Conservation (phyloP, 2,888 invertebrate species). For the Dasypogon diadema region DNA sequence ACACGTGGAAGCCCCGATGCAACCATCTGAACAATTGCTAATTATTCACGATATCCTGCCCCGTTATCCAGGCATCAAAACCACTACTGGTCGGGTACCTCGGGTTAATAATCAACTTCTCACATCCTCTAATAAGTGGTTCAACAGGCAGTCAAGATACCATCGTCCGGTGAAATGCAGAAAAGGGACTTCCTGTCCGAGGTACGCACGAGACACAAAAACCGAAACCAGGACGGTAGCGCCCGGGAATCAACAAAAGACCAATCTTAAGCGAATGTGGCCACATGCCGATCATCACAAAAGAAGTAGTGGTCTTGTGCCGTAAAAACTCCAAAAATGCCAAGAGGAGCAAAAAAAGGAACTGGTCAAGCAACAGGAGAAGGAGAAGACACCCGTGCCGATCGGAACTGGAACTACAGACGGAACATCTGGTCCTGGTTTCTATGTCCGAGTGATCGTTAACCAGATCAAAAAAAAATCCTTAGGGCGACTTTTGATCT, state of each 20-base stretch:
- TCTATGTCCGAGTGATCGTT: slow-evolving; percentile 3
- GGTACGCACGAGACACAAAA: background rate
- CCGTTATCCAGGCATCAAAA: slow-evolving; percentile 25
- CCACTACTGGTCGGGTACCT: slow-evolving; percentile 15
- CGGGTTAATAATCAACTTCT: slow-evolving; percentile 52
- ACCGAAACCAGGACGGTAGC: slow-evolving; percentile 19
- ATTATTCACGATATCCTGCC: slow-evolving; percentile 32
- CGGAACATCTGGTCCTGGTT: slow-evolving; percentile 22
- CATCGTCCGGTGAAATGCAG: slow-evolving; percentile 12
- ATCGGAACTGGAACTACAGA: slow-evolving; percentile 31
- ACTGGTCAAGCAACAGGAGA: slow-evolving; percentile 24
- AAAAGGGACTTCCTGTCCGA: slow-evolving; percentile 30
- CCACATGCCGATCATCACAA: slow-evolving; percentile 40
- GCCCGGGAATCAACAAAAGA: slow-evolving; percentile 32
- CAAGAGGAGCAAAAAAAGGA: background rate
- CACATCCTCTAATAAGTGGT: slow-evolving; percentile 53
- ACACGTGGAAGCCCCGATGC: background rate
- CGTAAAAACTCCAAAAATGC: background rate
- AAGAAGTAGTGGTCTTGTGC: slow-evolving; percentile 28
- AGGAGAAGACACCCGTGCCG: slow-evolving; percentile 17
- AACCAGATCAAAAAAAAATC: slow-evolving; percentile 5
- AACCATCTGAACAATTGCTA: slow-evolving; percentile 19
- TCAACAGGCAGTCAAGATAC: slow-evolving; percentile 45
- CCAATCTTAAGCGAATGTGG: slow-evolving; percentile 30
- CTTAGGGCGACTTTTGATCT: slow-evolving; percentile 32